Evolutionary conservation across 2,797 vertebrate genomes (phyloP).

Genomic region (Rhinophrynus dorsalis): DNA sequence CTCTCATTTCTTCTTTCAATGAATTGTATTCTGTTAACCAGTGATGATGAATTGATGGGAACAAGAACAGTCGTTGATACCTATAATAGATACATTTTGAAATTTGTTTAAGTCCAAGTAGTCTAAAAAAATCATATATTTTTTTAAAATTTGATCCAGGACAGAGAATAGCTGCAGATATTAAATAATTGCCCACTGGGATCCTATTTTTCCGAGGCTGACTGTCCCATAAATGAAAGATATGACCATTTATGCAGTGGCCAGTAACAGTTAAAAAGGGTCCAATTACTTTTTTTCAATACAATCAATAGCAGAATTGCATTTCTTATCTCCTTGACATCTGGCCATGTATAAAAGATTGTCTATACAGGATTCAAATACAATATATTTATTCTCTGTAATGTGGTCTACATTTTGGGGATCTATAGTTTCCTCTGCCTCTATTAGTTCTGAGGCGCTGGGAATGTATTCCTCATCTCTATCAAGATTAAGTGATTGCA

Average conservation of each 20-base stretch:
- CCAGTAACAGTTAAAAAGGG: background rate
- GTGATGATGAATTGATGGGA: background rate
- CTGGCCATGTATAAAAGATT: background rate
- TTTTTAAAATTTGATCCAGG: background rate
- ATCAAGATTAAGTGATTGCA: no score
- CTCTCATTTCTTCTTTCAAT: no score
- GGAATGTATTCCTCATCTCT: no score
- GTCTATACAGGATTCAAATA: background rate
- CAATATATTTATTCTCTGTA: conserved; percentile 2
- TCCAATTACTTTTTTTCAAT: background rate
- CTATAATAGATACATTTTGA: no score
- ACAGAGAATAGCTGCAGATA: no score
- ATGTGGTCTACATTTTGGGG: no score
- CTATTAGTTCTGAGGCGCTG: no score
- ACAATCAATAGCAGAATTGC: background rate
- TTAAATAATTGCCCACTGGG: background rate
- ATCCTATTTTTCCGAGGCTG: background rate
- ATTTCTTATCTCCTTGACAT: background rate
- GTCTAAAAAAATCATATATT: background rate
- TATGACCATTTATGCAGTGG: no score
- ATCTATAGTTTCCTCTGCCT: no score
- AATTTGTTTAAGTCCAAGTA: background rate
- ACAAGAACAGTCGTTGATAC: no score
- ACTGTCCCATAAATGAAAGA: background rate
- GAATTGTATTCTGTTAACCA: no score